These are phyloP conservation scores for Colletes collaris DNA, from an alignment of 2,888 invertebrate genomes.

Conservation along the genomic window DNA sequence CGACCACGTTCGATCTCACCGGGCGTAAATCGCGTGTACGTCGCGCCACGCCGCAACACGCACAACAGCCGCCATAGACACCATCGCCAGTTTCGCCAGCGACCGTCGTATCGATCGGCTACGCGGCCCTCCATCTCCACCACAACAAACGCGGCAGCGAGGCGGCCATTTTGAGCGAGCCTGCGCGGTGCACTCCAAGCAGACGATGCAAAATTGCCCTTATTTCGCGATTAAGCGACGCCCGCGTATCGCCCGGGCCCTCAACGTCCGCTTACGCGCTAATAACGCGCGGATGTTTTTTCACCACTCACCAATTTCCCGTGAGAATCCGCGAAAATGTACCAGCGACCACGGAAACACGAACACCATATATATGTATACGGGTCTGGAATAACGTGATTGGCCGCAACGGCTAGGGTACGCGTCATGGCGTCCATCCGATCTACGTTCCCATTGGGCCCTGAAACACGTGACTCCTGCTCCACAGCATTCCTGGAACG, in stretches of 20 bases:
- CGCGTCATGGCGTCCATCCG: conserved; percentile 76
- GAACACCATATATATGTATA: conserved; percentile 78
- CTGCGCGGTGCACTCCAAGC: conserved; percentile 82
- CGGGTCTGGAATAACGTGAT: conserved; percentile 77
- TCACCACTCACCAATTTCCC: conserved; percentile 74
- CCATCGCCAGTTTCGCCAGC: conserved; percentile 77
- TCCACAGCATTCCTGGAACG: conserved; percentile 58
- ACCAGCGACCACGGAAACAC: conserved; percentile 75
- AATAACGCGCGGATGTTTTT: conserved; percentile 42
- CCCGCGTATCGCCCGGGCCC: conserved; percentile 45
- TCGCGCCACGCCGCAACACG: conserved; percentile 72
- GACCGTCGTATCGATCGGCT: conserved; percentile 79
- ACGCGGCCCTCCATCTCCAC: conserved; percentile 73
- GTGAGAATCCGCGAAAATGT: conserved; percentile 62
- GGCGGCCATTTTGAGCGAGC: conserved; percentile 82
- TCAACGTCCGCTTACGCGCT: conserved; percentile 49
- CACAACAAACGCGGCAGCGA: conserved; percentile 78
- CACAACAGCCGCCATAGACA: conserved; percentile 79
- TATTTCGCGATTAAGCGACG: conserved; percentile 65
- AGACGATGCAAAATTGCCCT: conserved; percentile 78
- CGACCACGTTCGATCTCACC: conserved; percentile 65
- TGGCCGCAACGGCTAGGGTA: conserved; percentile 71
- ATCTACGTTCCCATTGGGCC: conserved; percentile 69
- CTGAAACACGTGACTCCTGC: conserved; percentile 73
- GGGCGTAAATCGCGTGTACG: conserved; percentile 69